Conservation (phyloP, 2,113 vertebrate genomes). For the Tautogolabrus adspersus region DNA sequence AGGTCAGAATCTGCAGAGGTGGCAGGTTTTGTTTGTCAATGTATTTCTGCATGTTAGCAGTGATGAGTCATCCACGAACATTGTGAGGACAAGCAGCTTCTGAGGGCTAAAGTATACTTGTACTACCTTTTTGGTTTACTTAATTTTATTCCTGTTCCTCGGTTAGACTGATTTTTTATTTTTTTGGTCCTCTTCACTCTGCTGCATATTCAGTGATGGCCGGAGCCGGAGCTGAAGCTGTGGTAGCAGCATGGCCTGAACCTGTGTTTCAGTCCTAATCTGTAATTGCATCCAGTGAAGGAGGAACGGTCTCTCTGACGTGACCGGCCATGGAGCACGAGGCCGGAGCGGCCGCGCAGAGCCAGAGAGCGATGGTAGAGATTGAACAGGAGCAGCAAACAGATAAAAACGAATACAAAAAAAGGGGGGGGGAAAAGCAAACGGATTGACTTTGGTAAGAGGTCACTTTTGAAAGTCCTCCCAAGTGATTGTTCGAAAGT, state of each 20-base stretch:
- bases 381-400: conserved; percentile 65
- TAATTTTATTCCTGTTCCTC: not conserved
- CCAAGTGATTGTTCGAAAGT: conserved; percentile 77
- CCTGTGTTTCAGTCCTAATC: conserved; percentile 72
- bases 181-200: not conserved
- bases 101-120: not conserved
- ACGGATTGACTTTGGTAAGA: conserved; percentile 81
- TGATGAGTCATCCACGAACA: conserved; percentile 27
- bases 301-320: conserved; percentile 46
- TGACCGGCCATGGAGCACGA: conserved; percentile 42
- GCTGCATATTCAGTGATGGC: not conserved
- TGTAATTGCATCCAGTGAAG: conserved; percentile 69
- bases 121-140: not conserved
- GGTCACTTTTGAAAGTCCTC: conserved; percentile 81
- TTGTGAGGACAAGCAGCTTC: conserved; percentile 3
- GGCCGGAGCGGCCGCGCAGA: conserved; percentile 46
- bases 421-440: conserved; percentile 50
- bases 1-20: conserved; percentile 42
- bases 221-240: conserved; percentile 8
- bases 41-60: conserved; percentile 8
- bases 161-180: not conserved
- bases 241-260: conserved; percentile 44
- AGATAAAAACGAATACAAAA: conserved; percentile 67
- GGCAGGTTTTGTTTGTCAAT: conserved; percentile 22
- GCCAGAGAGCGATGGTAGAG: conserved; percentile 63